Evolutionary conservation across 2,888 invertebrate genomes (phyloP), one percentile per base, ranked within the genome.

Genomic region (Heteromyza rotundicornis): DNA sequence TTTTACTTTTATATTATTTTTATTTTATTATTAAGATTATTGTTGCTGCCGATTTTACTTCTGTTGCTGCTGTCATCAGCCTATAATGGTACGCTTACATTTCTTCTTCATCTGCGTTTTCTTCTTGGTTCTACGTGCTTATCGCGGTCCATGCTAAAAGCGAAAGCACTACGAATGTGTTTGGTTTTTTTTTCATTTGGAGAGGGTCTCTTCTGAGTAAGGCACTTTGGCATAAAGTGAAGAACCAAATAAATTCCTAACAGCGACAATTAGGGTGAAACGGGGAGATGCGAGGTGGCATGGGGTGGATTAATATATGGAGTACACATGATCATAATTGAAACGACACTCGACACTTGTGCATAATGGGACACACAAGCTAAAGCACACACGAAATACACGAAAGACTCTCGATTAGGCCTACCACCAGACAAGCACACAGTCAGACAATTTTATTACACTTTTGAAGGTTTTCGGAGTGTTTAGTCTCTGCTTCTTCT

Each of bases 71-170:
- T 40, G 40, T n/a, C 40, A 40, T 40, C 40, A 40, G 40, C 40
- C 40, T 40, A 40, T 40, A 27, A 40, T 40, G 40, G 40, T 40
- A 40, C 40, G 16, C 40, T 40, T 40, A 40, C 40, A 40, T n/a
- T n/a, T 40, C 10, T 40, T 40, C 8, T n/a, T 10, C n/a, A n/a
- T 40, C 8, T n/a, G n/a, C 14, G 2, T 27, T 27, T 27, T 27
- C 10, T 27, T 27, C 10, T 27, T 5, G 10, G 10, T 7, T 40
- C 40, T 40, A n/a, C 40, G 16, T n/a, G 16, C 40, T 40, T 40
- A 40, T 40, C 40, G 3, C 40, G 40, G 3, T 40, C 3, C 10
- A 40, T 40, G 16, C 16, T 40, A 10, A 40, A 40, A 40, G 16
- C 32, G 12, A 12, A 5, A 32, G 12, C 32, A 32, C 7, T 32